phyloP scores from a whole-genome alignment of 2,113 vertebrate species.

The Gasterosteus aculeatus region DNA sequence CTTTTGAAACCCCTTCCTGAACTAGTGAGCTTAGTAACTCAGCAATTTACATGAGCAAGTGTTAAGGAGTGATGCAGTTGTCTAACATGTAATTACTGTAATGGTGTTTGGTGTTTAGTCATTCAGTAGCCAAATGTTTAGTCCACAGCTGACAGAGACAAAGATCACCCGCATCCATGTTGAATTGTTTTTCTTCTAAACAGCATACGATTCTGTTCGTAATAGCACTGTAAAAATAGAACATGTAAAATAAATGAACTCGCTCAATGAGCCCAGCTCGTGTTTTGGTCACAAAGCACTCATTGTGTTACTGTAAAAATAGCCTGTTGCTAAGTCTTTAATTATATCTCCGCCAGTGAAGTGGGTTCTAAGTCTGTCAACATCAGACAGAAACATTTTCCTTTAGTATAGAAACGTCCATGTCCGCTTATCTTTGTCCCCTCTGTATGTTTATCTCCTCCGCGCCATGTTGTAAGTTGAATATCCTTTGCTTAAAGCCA shows the following conservation, averaged over 20 bases:
- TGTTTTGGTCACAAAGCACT: constrained; percentile 18
- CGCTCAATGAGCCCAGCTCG: constrained; percentile 4
- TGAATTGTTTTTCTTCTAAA: not conserved
- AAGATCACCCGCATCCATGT: not conserved
- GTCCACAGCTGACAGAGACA: constrained; percentile 3
- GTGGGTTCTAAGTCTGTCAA: not conserved
- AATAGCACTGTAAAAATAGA: not conserved
- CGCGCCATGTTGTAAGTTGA: not conserved
- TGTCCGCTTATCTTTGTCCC: not conserved
- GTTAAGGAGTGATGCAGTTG: constrained; percentile 5
- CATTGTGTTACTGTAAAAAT: constrained; percentile 18
- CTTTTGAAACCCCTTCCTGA: not conserved
- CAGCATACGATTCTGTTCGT: not conserved
- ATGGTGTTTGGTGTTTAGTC: not conserved
- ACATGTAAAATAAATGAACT: not conserved
- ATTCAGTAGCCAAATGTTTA: constrained; percentile 17
- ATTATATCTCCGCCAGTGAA: constrained; percentile 16
- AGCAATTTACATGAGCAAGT: not conserved
- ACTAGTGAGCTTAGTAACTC: not conserved
- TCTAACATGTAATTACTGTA: constrained; percentile 41
- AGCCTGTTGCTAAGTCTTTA: constrained; percentile 23
- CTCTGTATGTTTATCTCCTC: not conserved
- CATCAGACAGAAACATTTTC: not conserved
- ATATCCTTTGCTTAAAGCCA: not conserved
- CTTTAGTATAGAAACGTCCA: constrained; percentile 3